phyloP scores from a whole-genome alignment of 2,797 vertebrate species.

The Artibeus lituratus region DNA sequence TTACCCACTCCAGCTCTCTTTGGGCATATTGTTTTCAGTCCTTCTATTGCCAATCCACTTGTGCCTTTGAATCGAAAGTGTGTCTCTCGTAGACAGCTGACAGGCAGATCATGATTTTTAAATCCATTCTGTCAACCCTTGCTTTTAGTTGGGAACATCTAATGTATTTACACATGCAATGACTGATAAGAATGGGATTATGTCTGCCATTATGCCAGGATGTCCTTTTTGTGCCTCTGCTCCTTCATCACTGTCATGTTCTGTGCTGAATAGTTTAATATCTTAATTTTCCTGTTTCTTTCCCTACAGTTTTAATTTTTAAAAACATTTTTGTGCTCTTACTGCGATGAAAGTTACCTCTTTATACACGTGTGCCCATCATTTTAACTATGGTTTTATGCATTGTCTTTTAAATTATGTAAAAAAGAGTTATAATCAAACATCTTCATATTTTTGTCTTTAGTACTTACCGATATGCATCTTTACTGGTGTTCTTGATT shows the following conservation, averaged over 20 bases:
- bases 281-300: background rate
- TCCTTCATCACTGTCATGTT: background rate
- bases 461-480: background rate
- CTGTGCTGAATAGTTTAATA: background rate
- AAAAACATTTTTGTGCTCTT: background rate
- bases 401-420: background rate
- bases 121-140: background rate
- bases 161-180: background rate
- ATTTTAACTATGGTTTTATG: background rate
- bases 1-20: background rate
- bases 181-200: background rate
- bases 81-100: background rate
- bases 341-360: background rate
- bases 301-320: background rate
- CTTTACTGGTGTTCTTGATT: background rate
- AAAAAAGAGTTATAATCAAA: background rate
- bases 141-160: background rate
- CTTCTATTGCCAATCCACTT: background rate
- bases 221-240: background rate
- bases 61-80: background rate
- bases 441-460: background rate
- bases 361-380: background rate
- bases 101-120: background rate
- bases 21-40: background rate
- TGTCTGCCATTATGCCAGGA: background rate